Conservation (phyloP, 2,113 vertebrate genomes). For the Amia ocellicauda region DNA sequence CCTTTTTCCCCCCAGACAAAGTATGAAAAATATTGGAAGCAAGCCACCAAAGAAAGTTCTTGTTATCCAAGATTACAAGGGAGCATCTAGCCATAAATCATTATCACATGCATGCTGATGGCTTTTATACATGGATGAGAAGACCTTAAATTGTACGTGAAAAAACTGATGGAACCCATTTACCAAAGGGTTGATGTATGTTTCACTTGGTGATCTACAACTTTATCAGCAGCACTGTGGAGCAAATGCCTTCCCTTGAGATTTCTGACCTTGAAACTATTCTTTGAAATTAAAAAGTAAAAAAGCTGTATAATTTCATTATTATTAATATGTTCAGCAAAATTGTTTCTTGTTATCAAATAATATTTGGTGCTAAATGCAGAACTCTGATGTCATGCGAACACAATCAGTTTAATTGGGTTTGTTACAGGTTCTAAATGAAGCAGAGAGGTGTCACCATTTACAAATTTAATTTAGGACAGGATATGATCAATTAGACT, state of each 20-base stretch:
- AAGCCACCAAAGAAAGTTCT: conserved; percentile 1
- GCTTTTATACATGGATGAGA: conserved; percentile 14
- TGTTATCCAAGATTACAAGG: conserved; percentile 3
- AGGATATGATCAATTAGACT: too few relatives aligned
- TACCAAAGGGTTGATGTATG: conserved; percentile 16
- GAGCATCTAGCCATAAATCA: conserved; percentile 12
- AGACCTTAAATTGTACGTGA: conserved; percentile 22
- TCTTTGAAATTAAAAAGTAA: conserved; percentile 1
- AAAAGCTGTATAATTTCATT: neutral
- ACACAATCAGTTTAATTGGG: too few relatives aligned
- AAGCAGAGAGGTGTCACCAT: too few relatives aligned
- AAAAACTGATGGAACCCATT: conserved; percentile 18
- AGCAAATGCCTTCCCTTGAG: neutral
- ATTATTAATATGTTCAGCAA: neutral
- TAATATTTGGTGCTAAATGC: too few relatives aligned
- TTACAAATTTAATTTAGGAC: too few relatives aligned
- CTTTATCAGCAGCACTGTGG: neutral
- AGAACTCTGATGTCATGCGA: too few relatives aligned
- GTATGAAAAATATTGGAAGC: neutral
- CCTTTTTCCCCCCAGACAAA: neutral
- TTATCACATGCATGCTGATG: neutral
- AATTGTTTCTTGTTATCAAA: too few relatives aligned
- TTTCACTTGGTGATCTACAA: conserved; percentile 14
- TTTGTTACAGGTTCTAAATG: too few relatives aligned
- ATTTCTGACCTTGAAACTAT: conserved; percentile 5